Base-by-base conservation (phyloP, 2,113 vertebrate species). In the Rhodinocichla rosea region DNA sequence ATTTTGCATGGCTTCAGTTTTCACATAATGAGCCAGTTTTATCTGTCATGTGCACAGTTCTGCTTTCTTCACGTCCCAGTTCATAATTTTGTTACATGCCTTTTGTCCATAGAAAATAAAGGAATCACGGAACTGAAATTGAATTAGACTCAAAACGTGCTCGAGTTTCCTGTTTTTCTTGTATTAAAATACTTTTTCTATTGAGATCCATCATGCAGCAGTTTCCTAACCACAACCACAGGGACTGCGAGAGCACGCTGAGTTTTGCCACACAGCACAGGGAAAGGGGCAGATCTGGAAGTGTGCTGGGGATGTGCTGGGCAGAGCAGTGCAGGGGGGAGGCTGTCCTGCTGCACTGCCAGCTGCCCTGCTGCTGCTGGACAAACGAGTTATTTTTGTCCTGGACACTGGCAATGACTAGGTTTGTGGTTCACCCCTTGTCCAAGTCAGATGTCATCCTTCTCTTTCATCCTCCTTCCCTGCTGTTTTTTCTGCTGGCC, bases 81-180 rank as follows among this genome's bases (percentile, higher is more conserved):
- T 95, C 94, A 93, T 95, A 96, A 94, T 89, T 94, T 86, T 96
- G 89, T 94, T 90, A 87, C 83, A 87, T 90, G 92, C 87, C 73
- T 94, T 96, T 96, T 97, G 96, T 94, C 96, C 91, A 94, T 94
- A 96, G 95, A 97, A 97, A 94, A 96, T 92, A 94, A 97, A 94
- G 87, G 92, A 93, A 95, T 96, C 96, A 7, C 90, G 95, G 96
- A 97, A 97, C 94, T 84, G 94, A 97, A 95, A 97, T 92, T 96
- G 95, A 96, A 92, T 97, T 94, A 89, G 90, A 92, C 86, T 85
- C 90, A 94, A 96, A 97, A 96, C 83, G 86, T 97, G 96, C 94
- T 94, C n/a, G 80, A 96, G 86, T 97, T 97, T 97, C 95, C 96
- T 96, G 96, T 97, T 97, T 95, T 94, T 94, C 93, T 95, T 96